A percentile compares a stretch with the other conserved stretches of the same genome.
phyloP scores from a whole-genome alignment of 2,888 invertebrate species.

The Caenorhabditis auriculariae region DNA sequence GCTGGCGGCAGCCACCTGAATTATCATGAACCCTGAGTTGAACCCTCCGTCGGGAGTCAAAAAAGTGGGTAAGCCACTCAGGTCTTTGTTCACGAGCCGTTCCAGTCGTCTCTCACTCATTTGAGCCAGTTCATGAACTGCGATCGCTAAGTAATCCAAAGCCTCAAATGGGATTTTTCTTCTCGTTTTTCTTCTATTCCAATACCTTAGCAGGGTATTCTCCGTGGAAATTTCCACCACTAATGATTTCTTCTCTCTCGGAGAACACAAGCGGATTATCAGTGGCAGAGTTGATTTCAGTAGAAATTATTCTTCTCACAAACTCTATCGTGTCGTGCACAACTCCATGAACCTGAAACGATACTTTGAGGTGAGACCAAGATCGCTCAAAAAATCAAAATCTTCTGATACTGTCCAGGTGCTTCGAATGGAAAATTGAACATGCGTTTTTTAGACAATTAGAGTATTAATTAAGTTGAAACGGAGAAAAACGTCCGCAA shows the following conservation, averaged over 20 bases:
- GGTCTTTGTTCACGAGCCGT: constrained; percentile 72
- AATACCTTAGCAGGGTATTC: constrained; percentile 74
- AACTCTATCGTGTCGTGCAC: constrained; percentile 74
- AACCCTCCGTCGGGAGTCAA: constrained; percentile 73
- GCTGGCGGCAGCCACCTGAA: constrained; percentile 73
- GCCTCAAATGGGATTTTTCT: constrained; percentile 64
- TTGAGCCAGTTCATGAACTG: constrained; percentile 72
- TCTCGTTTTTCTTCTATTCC: constrained; percentile 3
- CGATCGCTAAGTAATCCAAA: constrained; percentile 73
- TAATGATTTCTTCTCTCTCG: constrained; percentile 71
- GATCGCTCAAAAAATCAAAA: too few species aligned
- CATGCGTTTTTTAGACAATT: too few species aligned
- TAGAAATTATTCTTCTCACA: constrained; percentile 70
- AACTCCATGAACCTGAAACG: constrained; percentile 70
- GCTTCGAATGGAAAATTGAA: too few species aligned
- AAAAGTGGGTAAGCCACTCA: constrained; percentile 74
- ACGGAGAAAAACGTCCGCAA: too few species aligned
- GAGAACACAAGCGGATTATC: constrained; percentile 73
- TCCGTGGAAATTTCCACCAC: constrained; percentile 75
- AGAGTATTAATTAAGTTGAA: too few species aligned
- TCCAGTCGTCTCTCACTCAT: constrained; percentile 74
- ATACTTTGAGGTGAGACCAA: too few species aligned
- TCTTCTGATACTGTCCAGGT: too few species aligned
- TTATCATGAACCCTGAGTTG: constrained; percentile 75
- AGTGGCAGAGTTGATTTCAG: constrained; percentile 74